Evolutionary conservation across 2,888 invertebrate species (phyloP), one percentile per base, ranked within the genome.

Genomic region (Callimorpha dominula): DNA sequence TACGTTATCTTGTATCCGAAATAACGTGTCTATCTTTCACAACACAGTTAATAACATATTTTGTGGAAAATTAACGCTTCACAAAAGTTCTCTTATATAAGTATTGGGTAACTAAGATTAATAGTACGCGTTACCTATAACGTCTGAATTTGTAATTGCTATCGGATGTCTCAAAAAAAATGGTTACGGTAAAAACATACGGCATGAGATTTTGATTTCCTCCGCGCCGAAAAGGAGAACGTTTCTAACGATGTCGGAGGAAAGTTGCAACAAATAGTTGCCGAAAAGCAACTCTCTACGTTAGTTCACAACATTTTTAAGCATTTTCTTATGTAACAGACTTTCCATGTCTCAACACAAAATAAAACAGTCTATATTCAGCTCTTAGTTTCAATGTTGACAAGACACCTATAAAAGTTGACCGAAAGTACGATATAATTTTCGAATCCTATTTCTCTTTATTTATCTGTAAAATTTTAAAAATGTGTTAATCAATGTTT

Each of bases 21-120:
- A 52, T 70, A 73, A 70, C 54, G 49, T 67, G 46, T n/a, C 7
- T 63, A 67, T 46, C 52, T 67, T 57, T 70, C 63, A 1, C 57
- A 70, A 70, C 63, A 20, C 14, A n/a, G 60, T 60, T 68, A 71
- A 64, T 68, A 65, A 76, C 71, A 74, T 70, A 71, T 62, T 68
- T 60, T 62, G 50, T 69, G 1, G 66, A 73, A 65, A 73, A 67
- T 11, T 63, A 70, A 73, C 69, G 54, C 54, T 70, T 70, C 43
- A 70, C 63, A 60, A 74, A 67, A 68, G 70, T 74, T 73, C 50
- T 69, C 62, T 75, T 78, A 66, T 31, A 64, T 72, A 71, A 68
- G 67, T 65, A 78, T 82, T 76, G 68, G 0, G 71, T 68, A 79
- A 83, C 68, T 57, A 74, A 76, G 72, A 74, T 75, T 71, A 71